Percentiles rank a stretch among this genome's conserved stretches.
Conservation (phyloP, 2,888 invertebrate species). For the Aromia moschata region DNA sequence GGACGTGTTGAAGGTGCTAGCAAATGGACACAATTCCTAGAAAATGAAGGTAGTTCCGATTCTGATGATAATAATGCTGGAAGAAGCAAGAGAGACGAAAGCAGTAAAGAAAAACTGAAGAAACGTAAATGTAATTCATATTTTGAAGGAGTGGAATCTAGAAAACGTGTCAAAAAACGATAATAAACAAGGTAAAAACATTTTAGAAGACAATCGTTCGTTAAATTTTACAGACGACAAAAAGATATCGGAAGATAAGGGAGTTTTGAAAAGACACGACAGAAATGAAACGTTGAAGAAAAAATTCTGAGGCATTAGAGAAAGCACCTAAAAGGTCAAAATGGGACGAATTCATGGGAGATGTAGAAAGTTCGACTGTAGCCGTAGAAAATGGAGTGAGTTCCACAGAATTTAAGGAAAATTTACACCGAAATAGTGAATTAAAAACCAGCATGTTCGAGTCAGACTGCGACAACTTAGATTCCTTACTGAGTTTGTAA, state of each 20-base stretch:
- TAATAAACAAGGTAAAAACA: no score
- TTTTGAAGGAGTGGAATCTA: no score
- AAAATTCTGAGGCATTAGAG: not conserved
- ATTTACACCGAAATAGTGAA: not conserved
- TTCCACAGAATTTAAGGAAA: no score
- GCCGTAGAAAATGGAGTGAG: no score
- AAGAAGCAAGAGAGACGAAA: no score
- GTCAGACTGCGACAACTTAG: not conserved
- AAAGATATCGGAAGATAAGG: no score
- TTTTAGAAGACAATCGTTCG: no score
- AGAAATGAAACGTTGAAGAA: not conserved
- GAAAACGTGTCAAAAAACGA: no score
- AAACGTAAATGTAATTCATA: no score
- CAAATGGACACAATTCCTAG: constrained; percentile 16
- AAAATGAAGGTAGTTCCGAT: not conserved
- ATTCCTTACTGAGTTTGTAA: constrained; percentile 5
- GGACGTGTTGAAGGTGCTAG: not conserved
- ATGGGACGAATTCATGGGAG: not conserved
- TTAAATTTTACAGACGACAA: no score
- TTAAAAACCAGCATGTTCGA: constrained; percentile 3
- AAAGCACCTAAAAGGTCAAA: not conserved
- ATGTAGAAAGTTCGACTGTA: no score
- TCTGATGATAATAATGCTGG: not conserved
- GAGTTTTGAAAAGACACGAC: no score
- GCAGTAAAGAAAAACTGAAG: constrained; percentile 4